These are phyloP conservation scores for Bettongia penicillata DNA, from an alignment of 2,113 vertebrate genomes.

Conservation along the genomic window DNA sequence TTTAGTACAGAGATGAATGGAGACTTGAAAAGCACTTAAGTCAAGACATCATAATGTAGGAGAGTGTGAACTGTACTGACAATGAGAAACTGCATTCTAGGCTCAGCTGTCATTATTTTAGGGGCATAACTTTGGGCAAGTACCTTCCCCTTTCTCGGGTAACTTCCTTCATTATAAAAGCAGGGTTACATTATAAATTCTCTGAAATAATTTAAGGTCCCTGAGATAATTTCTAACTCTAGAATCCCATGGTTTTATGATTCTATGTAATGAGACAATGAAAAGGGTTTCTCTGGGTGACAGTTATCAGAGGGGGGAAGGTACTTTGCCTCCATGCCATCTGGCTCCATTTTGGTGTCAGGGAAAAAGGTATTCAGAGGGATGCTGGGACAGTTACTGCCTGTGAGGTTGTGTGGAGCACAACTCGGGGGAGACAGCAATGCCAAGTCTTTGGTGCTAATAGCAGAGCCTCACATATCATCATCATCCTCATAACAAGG, in stretches of 20 bases:
- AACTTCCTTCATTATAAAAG: background rate
- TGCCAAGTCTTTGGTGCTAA: constrained; percentile 48
- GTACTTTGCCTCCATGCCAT: background rate
- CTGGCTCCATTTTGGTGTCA: background rate
- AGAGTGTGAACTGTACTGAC: background rate
- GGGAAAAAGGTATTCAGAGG: background rate
- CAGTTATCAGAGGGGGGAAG: rapidly evolving
- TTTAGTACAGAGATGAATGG: background rate
- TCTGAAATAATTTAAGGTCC: background rate
- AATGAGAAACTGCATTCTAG: background rate
- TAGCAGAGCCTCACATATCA: constrained; percentile 19
- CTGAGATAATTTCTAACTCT: background rate
- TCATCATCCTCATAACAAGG: background rate
- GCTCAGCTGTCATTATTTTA: background rate
- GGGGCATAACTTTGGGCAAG: background rate
- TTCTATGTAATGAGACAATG: background rate
- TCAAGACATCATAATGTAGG: background rate
- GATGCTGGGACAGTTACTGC: background rate
- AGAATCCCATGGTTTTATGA: background rate
- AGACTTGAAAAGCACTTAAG: background rate
- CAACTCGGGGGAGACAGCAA: background rate
- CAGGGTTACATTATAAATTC: background rate
- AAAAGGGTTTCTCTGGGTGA: background rate
- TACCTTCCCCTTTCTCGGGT: background rate
- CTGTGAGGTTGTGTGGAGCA: background rate